Evolutionary conservation across 2,113 vertebrate species (phyloP), one percentile per base, ranked within the genome.

Genomic region (Nettapus auritus): DNA sequence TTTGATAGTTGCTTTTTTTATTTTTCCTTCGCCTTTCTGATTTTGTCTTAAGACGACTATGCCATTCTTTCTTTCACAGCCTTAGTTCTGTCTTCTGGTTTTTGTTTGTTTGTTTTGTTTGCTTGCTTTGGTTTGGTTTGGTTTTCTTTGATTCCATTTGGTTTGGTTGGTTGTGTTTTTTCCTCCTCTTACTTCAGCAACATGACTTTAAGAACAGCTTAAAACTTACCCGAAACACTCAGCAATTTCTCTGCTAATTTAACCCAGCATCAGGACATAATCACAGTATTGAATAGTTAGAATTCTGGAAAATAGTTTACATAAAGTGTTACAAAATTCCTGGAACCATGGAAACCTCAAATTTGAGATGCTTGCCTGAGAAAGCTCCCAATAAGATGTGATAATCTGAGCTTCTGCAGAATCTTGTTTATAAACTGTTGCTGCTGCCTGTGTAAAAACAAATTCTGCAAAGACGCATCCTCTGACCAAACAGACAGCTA

Each of bases 291-390:
- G 34, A 94, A 77, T 38, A 52, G 34, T 16, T 69, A 59, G 68
- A 94, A 86, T 88, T 92, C 86, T 82, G 36, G 56, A 90, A 92
- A 92, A 82, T 21, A 70, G 8, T 85, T 92, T 57, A 60, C 40
- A 28, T 66, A 34, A 83, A 94, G 38, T 66, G 50, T 80, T 74
- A 81, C 31, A 82, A 83, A 93, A 93, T 91, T 93, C 56, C 69
- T 84, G 20, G 50, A 78, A 74, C 69, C 60, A 23, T 48, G 50
- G 55, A 63, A 89, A 86, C 1, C 0, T 62, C 60, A 89, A 53
- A 81, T 86, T 77, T 66, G 36, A 94, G 74, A 70, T 23, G 34
- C 50, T 81, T 87, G 44, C 38, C 77, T 33, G 36, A 81, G 50
- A 83, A 89, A 74, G 14, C 11, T 62, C 42, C 31, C 60, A 89